phyloP scores from a whole-genome alignment of 2,113 vertebrate species.

The Raja brachyura region DNA sequence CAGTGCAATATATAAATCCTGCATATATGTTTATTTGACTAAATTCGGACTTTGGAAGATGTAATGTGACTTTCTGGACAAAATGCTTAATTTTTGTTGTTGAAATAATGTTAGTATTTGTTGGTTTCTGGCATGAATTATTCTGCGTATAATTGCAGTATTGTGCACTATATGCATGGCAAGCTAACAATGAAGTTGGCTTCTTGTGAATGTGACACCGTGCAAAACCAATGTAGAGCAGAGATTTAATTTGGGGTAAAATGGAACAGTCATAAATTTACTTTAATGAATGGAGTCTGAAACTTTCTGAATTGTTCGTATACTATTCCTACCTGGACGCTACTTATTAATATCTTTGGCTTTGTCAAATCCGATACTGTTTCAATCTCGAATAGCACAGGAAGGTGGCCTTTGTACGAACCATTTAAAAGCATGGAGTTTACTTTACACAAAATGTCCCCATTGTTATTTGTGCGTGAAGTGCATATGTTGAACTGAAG shows the following conservation, averaged over 20 bases:
- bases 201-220: no score
- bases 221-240: neutral
- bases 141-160: neutral
- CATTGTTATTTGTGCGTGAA: neutral
- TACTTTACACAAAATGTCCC: neutral
- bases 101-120: neutral
- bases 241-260: neutral
- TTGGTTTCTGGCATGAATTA: neutral
- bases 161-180: conserved; percentile 11
- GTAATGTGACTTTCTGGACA: neutral
- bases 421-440: neutral
- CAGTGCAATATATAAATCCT: neutral
- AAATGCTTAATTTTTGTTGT: neutral
- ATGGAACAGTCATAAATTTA: neutral
- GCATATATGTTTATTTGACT: neutral
- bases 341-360: neutral
- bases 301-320: neutral
- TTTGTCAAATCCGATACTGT: neutral
- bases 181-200: neutral
- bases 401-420: neutral
- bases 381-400: neutral
- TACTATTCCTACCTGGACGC: neutral
- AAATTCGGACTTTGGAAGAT: neutral
- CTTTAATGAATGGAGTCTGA: neutral
- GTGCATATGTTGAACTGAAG: neutral